A percentile compares a stretch with the other conserved stretches of the same genome.
Evolutionary conservation across 2,888 invertebrate genomes (phyloP).

Genomic region (Eupithecia centaureata): DNA sequence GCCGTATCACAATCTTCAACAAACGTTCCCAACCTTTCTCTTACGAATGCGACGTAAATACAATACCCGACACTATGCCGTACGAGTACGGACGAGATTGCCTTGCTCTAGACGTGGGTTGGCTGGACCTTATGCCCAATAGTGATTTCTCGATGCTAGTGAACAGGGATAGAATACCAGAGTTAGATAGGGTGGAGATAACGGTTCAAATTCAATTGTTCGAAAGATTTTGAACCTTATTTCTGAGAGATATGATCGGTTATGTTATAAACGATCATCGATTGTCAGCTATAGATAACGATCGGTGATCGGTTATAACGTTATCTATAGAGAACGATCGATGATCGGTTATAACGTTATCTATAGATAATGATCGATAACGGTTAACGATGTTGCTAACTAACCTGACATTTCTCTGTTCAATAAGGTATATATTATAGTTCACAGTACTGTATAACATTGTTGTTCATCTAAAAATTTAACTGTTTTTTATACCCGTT

Average conservation of each 20-base stretch:
- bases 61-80: conserved; percentile 52
- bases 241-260: background rate
- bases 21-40: conserved; percentile 62
- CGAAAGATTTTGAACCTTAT: conserved; percentile 22
- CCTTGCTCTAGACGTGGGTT: conserved; percentile 57
- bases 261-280: too few species aligned
- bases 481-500: background rate
- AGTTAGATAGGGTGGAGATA: conserved; percentile 60
- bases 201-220: conserved; percentile 57
- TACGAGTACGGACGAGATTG: conserved; percentile 50
- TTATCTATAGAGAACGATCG: too few species aligned
- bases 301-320: too few species aligned
- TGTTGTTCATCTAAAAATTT: background rate
- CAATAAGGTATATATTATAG: background rate
- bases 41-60: conserved; percentile 60
- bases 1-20: conserved; percentile 68
- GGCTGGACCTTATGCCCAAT: conserved; percentile 62
- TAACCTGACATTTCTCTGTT: background rate
- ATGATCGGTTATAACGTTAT: too few species aligned
- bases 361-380: too few species aligned
- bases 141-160: conserved; percentile 61
- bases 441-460: background rate
- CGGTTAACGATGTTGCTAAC: background rate
- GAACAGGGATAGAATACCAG: conserved; percentile 59
- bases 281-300: too few species aligned